Base-by-base conservation (phyloP, 2,888 invertebrate genomes). In the Stenotaenia linearis region DNA sequence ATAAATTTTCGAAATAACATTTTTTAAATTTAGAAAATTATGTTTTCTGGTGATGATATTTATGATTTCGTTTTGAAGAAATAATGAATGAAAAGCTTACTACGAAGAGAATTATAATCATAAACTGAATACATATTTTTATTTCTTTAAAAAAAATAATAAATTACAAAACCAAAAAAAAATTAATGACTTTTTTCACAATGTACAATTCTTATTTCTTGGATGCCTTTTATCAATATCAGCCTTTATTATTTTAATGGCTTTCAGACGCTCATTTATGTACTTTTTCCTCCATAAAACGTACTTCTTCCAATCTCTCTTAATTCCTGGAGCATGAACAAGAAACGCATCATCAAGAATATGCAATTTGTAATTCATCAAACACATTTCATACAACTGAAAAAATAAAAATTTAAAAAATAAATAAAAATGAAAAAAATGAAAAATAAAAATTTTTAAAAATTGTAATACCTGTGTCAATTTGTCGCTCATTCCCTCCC, bases 401-500 rank as follows among this genome's bases (percentile, higher is more conserved):
- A 85, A 84, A 81, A 78, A 77, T 80, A 82, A 79, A 80, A 78
- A 81, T 80, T 18, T 75, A 80, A 69, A 45, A 75, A 32, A 28
- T 12, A 1, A 28, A 6, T 75, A 25, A n/a, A n/a, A 69, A 61
- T 75, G 23, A 75, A 10, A 10, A 28, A 75, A 30, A 12, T 28
- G 28, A 56, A 23, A 7, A 28, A 25, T 6, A 74, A 74, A 74
- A 18, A 74, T 28, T 74, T 6, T 23, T 23, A 23, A 23, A 21
- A 23, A 18, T 82, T 85, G n/a, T n/a, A n/a, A n/a, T 86, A 95
- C 96, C 92, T 96, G 96, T 81, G 95, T 94, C 96, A 96, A 96
- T 88, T 96, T 96, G 87, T 97, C 96, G 86, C 94, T 93, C 87
- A 94, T 94, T 69, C 96, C 96, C 85, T 97, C 96, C 96, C 96